These are phyloP conservation scores for Polydrusus tereticollis DNA, from an alignment of 2,888 invertebrate species.

Conservation along the genomic window DNA sequence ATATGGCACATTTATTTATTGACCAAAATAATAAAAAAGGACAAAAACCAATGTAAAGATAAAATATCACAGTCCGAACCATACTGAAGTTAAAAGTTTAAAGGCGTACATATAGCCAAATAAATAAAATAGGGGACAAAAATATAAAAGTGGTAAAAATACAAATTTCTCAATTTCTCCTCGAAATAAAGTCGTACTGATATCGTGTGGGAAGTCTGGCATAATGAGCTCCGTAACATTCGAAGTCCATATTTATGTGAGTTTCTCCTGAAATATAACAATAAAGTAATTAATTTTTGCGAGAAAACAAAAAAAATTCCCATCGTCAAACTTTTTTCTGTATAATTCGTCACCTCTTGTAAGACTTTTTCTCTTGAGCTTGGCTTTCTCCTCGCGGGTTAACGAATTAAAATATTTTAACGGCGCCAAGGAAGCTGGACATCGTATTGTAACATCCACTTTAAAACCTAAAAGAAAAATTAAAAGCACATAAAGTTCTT, in stretches of 20 bases:
- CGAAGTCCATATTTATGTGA: constrained; percentile 55
- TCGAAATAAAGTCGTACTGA: constrained; percentile 51
- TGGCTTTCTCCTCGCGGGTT: constrained; percentile 35
- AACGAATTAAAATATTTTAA: constrained; percentile 51
- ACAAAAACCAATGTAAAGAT: constrained; percentile 42
- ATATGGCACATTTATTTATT: constrained; percentile 19
- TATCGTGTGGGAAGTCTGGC: constrained; percentile 58
- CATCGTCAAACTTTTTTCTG: too few species aligned
- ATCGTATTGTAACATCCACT: constrained; percentile 57
- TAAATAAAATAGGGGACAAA: constrained; percentile 28
- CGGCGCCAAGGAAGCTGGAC: constrained; percentile 59
- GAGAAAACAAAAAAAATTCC: not conserved
- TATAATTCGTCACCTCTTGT: constrained; percentile 34
- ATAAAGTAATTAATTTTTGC: not conserved
- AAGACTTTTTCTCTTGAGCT: constrained; percentile 24
- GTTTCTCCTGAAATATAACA: constrained; percentile 42
- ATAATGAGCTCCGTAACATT: constrained; percentile 60
- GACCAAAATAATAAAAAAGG: constrained; percentile 22
- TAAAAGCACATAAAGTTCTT: not conserved
- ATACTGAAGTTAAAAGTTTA: constrained; percentile 16
- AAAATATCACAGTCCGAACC: constrained; percentile 46
- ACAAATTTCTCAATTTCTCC: not conserved
- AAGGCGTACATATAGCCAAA: constrained; percentile 5
- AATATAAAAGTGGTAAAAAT: constrained; percentile 28
- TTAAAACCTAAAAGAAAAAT: constrained; percentile 54